Percentiles rank a stretch among this genome's conserved stretches.
Evolutionary conservation across 1,140 invertebrate species (phyloP).

Genomic region (Euglossa dilemma): DNA sequence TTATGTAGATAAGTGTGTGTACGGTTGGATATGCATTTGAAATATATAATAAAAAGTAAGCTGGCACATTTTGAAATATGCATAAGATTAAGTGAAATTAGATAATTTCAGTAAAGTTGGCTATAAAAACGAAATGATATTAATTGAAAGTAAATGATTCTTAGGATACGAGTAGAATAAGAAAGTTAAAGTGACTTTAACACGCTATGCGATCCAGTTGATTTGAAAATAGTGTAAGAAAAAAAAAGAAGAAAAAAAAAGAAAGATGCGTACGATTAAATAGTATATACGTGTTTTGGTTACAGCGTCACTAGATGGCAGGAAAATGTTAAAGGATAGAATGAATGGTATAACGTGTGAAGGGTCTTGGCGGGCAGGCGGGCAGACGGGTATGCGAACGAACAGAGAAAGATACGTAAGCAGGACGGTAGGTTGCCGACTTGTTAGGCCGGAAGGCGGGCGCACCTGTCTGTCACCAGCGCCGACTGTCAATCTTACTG

Average conservation of each 20-base stretch:
- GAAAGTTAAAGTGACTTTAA: too few species aligned
- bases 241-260: not conserved
- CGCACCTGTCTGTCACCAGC: constrained; percentile 70
- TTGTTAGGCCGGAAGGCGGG: constrained; percentile 60
- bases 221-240: too few species aligned
- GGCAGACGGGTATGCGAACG: constrained; percentile 15
- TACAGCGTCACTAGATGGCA: constrained; percentile 25
- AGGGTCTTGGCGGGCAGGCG: constrained; percentile 20
- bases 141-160: not conserved
- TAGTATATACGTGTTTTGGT: not conserved
- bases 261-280: not conserved
- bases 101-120: not conserved
- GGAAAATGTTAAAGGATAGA: constrained; percentile 24
- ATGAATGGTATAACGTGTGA: constrained; percentile 7
- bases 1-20: not conserved
- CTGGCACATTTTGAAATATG: too few species aligned
- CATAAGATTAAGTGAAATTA: too few species aligned
- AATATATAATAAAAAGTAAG: too few species aligned
- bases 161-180: too few species aligned
- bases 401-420: constrained; percentile 45
- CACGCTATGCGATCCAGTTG: too few species aligned
- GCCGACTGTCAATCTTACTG: constrained; percentile 70
- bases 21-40: too few species aligned
- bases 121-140: not conserved
- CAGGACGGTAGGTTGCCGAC: constrained; percentile 50